Percentiles rank a stretch among this genome's conserved stretches.
These are phyloP conservation scores for Macroglossus sobrinus DNA, from an alignment of 2,113 vertebrate species.

Conservation along the genomic window DNA sequence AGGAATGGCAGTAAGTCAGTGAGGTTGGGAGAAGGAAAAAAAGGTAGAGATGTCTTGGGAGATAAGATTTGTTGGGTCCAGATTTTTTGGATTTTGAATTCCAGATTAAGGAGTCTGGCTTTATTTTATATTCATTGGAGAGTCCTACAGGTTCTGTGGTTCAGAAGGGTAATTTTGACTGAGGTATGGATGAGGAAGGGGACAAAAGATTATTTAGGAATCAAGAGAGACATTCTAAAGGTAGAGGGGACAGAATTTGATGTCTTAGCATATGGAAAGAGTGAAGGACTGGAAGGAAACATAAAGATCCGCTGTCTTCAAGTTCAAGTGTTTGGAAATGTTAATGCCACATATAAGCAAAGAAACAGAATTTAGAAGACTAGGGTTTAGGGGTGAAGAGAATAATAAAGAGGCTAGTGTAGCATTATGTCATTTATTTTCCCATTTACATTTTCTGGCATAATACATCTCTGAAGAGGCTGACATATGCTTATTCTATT, in stretches of 20 bases:
- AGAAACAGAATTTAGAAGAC: neutral
- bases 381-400: neutral
- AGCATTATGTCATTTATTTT: neutral
- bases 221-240: neutral
- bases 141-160: neutral
- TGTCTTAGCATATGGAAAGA: neutral
- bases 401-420: neutral
- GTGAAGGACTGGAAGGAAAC: neutral
- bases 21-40: neutral
- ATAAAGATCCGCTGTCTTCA: neutral
- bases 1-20: neutral
- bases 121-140: neutral
- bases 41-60: neutral
- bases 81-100: neutral
- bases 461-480: neutral
- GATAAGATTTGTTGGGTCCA: neutral
- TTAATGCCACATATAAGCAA: neutral
- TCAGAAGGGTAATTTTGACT: neutral
- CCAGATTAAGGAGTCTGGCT: neutral
- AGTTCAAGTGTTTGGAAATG: neutral
- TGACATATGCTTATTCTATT: neutral
- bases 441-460: neutral
- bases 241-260: neutral
- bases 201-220: neutral
- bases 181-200: neutral